Base-by-base conservation (phyloP, 2,888 invertebrate genomes). In the Serripes groenlandicus region DNA sequence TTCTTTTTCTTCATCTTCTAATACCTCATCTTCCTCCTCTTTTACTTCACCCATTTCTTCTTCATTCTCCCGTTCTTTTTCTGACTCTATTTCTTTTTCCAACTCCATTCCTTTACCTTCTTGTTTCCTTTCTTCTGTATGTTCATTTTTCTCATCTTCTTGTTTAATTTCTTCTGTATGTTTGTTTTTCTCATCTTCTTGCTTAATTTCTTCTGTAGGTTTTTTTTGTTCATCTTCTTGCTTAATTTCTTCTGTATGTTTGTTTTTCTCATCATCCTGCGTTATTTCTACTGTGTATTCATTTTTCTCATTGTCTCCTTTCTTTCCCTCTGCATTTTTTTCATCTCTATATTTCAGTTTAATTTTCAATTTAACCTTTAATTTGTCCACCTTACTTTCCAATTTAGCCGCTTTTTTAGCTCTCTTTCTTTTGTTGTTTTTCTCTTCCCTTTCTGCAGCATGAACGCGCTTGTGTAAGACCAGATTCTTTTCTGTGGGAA, bases 401-500 rank as follows among this genome's bases (percentile, higher is more conserved):
- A n/a, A n/a, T n/a, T n/a, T n/a, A n/a, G n/a, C n/a, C n/a, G n/a
- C 26, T 5, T 58, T 58, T 28, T 26, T 58, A 1, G 11, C 15
- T 26, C 58, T 58, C 15, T 58, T 58, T 58, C 58, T 5, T 26
- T 58, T 58, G 15, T 3, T 58, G 11, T 11, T 28, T n/a, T 58
- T 58, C 15, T 28, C 58, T 26, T 58, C 58, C 26, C 28, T 62
- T 7, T 62, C 34, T 62, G 34, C 62, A 62, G 21, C 15, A 42
- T 66, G 42, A 7, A 3, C 34, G n/a, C 42, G 34, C 42, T 66
- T 37, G 15, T 66, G 66, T 26, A 42, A 21, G n/a, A 42, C 3
- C 42, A 66, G 26, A 42, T 21, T 66, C 15, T 66, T 66, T 42
- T 37, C 66, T 2, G 66, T 66, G 18, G 66, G 42, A 26, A 66